Evolutionary conservation across 2,888 invertebrate genomes (phyloP), one percentile per base, ranked within the genome.

Genomic region (Leuctra nigra): DNA sequence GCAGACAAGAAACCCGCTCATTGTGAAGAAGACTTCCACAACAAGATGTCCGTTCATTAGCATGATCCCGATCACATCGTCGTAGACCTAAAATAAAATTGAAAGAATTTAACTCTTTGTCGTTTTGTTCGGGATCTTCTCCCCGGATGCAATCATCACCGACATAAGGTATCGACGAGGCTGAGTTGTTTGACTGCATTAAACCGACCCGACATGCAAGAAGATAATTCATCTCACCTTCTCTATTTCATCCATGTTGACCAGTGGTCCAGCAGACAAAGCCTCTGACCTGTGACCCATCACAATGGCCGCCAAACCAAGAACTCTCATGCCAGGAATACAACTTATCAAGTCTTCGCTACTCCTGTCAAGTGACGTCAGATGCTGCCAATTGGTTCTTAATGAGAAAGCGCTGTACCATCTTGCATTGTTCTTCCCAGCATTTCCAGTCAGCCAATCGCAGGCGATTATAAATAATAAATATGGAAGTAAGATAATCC

Each of bases 281-380:
- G 53, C 59, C 33, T 56, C 59, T 11, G 38, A 33, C 13, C 59
- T 23, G 59, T 72, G 72, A 4, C 70, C 70, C 6, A 69, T 58
- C 39, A 72, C 69, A 50, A 72, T 68, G 71, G 72, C 70, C 39
- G 65, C 63, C 66, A 72, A 69, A 54, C 68, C 67, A 33, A 72
- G 57, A 50, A 70, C 68, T 18, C 70, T 62, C 9, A 68, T 59
- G 13, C 70, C 70, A 58, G 68, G 66, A 16, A 71, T 59, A 57
- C 67, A 67, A 14, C 60, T 59, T 4, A 70, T 39, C n/a, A 25
- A 24, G n/a, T 2, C 29, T 11, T n/a, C 7, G 20, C 13, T 25
- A 9, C 4, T 2, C n/a, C n/a, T n/a, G n/a, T n/a, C n/a, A n/a
- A n/a, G n/a, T n/a, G n/a, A n/a, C 7, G 57, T 38, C 13, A 57